A percentile compares a stretch with the other conserved stretches of the same genome.
phyloP scores from a whole-genome alignment of 2,888 invertebrate genomes.

The Spisula solida region DNA sequence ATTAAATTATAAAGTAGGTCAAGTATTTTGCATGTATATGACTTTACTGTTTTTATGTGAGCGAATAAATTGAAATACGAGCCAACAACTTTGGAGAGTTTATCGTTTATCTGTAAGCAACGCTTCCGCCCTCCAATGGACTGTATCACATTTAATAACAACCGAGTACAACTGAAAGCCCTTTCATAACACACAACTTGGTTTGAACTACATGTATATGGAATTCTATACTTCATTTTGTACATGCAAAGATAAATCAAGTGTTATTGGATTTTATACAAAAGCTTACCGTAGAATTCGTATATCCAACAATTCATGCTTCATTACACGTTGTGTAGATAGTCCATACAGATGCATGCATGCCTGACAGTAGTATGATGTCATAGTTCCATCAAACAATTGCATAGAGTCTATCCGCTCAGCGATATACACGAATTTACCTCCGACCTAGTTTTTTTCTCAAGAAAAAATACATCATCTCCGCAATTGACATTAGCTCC shows the following conservation, averaged over 20 bases:
- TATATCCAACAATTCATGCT: constrained; percentile 49
- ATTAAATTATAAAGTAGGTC: constrained; percentile 45
- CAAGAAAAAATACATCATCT: constrained; percentile 48
- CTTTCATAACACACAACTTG: constrained; percentile 33
- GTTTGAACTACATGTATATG: constrained; percentile 36
- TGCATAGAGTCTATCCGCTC: constrained; percentile 54
- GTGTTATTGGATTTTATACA: constrained; percentile 38
- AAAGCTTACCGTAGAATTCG: constrained; percentile 30
- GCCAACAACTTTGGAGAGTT: not conserved
- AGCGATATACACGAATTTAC: constrained; percentile 56
- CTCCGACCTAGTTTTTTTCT: constrained; percentile 62
- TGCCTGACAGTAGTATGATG: constrained; percentile 49
- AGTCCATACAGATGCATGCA: constrained; percentile 62
- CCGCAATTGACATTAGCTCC: constrained; percentile 64
- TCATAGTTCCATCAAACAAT: constrained; percentile 60
- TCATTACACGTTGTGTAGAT: constrained; percentile 61
- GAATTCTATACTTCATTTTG: constrained; percentile 41
- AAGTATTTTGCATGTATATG: constrained; percentile 25
- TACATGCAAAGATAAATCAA: constrained; percentile 40
- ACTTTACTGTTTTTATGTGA: not conserved
- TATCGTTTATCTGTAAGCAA: constrained; percentile 24
- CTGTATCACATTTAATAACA: constrained; percentile 34
- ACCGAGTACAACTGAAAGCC: constrained; percentile 23
- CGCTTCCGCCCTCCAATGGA: not conserved
- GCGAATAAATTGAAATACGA: constrained; percentile 1